Evolutionary conservation across 1,140 invertebrate species (phyloP).

Genomic region (Temnothorax longispinosus): DNA sequence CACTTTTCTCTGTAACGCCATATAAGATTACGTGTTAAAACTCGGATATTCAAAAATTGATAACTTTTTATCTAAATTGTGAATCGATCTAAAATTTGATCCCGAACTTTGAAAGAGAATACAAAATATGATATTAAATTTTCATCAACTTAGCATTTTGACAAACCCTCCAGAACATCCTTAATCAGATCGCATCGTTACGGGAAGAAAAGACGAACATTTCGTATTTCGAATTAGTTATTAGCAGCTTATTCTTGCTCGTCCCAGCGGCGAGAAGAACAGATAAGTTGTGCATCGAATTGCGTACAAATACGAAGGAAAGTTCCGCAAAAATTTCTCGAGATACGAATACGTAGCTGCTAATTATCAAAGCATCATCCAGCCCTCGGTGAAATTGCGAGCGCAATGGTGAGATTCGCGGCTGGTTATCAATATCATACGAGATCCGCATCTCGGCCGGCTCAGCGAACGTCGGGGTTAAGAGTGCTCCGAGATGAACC

Average conservation of each 20-base stretch:
- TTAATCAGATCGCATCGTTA: slow-evolving; percentile 26
- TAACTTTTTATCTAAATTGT: no score
- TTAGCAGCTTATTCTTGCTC: background rate
- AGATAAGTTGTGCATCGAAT: slow-evolving; percentile 1
- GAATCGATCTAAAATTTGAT: no score
- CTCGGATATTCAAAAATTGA: no score
- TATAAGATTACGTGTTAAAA: no score
- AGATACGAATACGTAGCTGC: background rate
- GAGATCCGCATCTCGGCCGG: background rate
- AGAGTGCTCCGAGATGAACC: background rate
- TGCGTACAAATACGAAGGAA: background rate
- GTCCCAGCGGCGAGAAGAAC: background rate
- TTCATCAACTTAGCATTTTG: no score
- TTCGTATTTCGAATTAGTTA: slow-evolving; percentile 8
- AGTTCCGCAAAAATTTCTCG: background rate
- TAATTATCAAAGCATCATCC: slow-evolving; percentile 33
- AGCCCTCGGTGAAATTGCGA: background rate
- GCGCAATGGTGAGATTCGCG: background rate
- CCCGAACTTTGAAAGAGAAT: no score
- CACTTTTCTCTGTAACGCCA: no score
- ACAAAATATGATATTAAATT: no score
- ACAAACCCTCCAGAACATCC: no score
- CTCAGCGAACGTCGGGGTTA: background rate
- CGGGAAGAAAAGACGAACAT: slow-evolving; percentile 7
- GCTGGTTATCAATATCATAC: slow-evolving; percentile 23